Percentiles rank a stretch among this genome's conserved stretches.
Evolutionary conservation across 2,113 vertebrate species (phyloP).

Genomic region (Sterrhoptilus dennistouni): DNA sequence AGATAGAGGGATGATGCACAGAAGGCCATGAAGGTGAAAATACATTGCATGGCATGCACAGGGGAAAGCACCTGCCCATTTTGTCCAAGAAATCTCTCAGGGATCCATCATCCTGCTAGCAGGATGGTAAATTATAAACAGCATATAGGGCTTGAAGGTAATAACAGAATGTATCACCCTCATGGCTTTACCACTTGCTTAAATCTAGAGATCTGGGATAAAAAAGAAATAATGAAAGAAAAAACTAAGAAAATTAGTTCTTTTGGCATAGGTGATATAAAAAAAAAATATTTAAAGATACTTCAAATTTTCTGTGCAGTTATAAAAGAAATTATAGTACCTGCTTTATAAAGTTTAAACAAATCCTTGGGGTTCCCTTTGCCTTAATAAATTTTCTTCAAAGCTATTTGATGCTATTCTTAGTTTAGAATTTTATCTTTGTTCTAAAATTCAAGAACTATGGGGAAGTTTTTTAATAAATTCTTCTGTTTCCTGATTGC

Average conservation of each 20-base stretch:
- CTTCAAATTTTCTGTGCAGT: not conserved
- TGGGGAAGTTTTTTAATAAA: not conserved
- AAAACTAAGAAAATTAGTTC: not conserved
- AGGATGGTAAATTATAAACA: not conserved
- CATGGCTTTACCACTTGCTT: not conserved
- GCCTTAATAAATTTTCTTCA: not conserved
- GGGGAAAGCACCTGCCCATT: not conserved
- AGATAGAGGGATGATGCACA: not conserved
- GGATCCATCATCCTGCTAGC: not conserved
- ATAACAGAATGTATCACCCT: not conserved
- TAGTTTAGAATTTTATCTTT: not conserved
- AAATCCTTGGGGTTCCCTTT: not conserved
- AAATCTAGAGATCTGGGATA: not conserved
- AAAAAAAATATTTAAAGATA: not conserved
- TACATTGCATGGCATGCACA: not conserved
- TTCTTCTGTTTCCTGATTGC: not conserved
- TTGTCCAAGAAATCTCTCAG: not conserved
- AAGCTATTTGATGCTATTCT: not conserved
- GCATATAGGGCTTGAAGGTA: not conserved
- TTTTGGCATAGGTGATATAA: not conserved
- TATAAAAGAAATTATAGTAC: not conserved
- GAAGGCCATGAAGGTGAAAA: not conserved
- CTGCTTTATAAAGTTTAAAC: not conserved
- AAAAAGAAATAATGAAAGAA: not conserved
- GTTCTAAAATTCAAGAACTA: not conserved